Evolutionary conservation across 2,113 vertebrate species (phyloP).

Genomic region (Mormoops blainvillei): DNA sequence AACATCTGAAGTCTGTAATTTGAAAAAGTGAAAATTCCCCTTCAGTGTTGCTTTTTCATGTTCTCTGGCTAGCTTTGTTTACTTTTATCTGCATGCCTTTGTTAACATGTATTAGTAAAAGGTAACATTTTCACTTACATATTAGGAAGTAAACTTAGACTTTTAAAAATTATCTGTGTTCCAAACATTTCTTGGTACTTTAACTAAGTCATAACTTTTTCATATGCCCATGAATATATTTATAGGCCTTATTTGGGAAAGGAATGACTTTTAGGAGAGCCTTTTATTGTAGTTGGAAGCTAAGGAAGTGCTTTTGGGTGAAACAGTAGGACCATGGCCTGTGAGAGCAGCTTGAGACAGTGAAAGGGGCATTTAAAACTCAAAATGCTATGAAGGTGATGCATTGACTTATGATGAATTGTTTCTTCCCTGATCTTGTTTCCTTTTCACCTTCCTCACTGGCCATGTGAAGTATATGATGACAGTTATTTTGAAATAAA

Average conservation of each 20-base stretch:
- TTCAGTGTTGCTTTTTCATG: neutral
- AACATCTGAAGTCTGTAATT: conserved; percentile 14
- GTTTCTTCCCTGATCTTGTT: neutral
- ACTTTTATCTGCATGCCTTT: neutral
- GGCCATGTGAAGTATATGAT: neutral
- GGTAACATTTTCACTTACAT: conserved; percentile 2
- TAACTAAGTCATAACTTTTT: neutral
- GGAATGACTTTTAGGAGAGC: neutral
- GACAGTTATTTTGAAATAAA: conserved; percentile 20
- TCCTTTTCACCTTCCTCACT: conserved; percentile 5
- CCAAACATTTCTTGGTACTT: conserved; percentile 23
- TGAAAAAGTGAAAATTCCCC: conserved; percentile 18
- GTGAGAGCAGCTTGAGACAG: neutral
- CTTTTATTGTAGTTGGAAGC: neutral
- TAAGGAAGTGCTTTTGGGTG: neutral
- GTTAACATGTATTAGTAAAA: neutral
- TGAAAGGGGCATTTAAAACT: neutral
- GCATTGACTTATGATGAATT: neutral
- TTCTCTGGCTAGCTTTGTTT: conserved; percentile 10
- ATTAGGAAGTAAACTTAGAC: neutral
- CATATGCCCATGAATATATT: neutral
- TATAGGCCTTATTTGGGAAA: conserved; percentile 7
- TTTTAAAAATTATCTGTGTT: neutral
- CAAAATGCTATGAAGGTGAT: neutral
- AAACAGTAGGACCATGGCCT: neutral